Conservation (phyloP, 64 coral and sea anemone species). For the Montipora foliosa region DNA sequence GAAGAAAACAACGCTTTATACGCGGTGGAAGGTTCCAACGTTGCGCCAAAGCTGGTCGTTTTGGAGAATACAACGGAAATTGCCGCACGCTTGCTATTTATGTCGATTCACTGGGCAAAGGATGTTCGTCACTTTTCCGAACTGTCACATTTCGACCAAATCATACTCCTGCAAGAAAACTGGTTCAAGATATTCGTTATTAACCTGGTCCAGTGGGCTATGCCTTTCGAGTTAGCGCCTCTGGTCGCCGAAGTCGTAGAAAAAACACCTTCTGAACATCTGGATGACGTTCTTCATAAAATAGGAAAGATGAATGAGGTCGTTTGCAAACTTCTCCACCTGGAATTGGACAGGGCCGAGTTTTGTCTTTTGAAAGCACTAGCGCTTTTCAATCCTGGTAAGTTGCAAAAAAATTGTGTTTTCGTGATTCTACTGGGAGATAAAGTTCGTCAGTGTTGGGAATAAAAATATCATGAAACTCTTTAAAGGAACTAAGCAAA, state of each 20-base stretch:
- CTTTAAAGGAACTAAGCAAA: too few species aligned
- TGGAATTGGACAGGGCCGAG: constrained; percentile 85
- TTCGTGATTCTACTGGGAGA: not conserved
- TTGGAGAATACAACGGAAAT: constrained; percentile 77
- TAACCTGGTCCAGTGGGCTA: constrained; percentile 94
- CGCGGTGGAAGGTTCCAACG: not conserved
- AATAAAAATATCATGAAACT: too few species aligned
- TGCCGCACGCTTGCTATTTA: constrained; percentile 91
- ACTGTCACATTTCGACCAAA: constrained; percentile 96
- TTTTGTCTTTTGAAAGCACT: constrained; percentile 90
- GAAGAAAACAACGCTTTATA: constrained; percentile 18
- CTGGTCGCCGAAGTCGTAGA: constrained; percentile 74
- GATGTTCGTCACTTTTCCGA: constrained; percentile 92
- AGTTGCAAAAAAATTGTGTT: not conserved
- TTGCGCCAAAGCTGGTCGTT: constrained; percentile 19
- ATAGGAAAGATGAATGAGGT: constrained; percentile 93
- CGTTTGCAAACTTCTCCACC: constrained; percentile 92
- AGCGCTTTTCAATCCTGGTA: constrained; percentile 98
- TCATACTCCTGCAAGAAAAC: constrained; percentile 89
- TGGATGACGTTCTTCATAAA: constrained; percentile 83
- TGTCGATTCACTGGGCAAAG: constrained; percentile 98
- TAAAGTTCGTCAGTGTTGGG: not conserved
- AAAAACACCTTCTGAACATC: constrained; percentile 76
- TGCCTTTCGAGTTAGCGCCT: constrained; percentile 90
- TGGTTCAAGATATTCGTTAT: constrained; percentile 97